Percentiles rank a stretch among this genome's conserved stretches.
These are phyloP conservation scores for Linnaemya vulpina DNA, from an alignment of 2,888 invertebrate species.

Conservation along the genomic window DNA sequence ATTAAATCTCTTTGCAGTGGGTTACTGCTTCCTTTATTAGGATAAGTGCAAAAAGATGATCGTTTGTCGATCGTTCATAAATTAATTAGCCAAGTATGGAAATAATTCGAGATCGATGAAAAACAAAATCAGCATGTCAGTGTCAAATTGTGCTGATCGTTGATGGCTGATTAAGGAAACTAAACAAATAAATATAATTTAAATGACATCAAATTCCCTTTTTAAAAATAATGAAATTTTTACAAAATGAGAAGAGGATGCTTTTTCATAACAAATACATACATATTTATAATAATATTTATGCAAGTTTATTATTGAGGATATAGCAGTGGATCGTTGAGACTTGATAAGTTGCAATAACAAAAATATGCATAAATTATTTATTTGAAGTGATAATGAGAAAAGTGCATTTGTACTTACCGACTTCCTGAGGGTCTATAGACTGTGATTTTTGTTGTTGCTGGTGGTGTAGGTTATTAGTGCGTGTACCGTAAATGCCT, in stretches of 20 bases:
- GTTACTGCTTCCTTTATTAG: no score
- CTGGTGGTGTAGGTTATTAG: constrained; percentile 43
- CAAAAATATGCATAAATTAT: not conserved
- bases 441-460: constrained; percentile 68
- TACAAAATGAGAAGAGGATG: constrained; percentile 40
- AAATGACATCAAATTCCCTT: constrained; percentile 46
- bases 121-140: not conserved
- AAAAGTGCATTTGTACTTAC: constrained; percentile 75
- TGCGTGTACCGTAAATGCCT: constrained; percentile 70
- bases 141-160: not conserved
- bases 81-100: no score
- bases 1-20: not conserved
- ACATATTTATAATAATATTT: not conserved
- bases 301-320: not conserved
- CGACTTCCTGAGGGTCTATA: constrained; percentile 79
- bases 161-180: not conserved
- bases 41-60: no score
- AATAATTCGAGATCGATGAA: no score
- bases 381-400: not conserved
- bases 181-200: not conserved
- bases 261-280: constrained; percentile 14
- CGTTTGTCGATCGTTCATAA: no score
- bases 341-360: constrained; percentile 28
- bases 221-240: not conserved
- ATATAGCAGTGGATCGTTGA: not conserved